Base-by-base conservation (phyloP, 1,140 invertebrate genomes). In the Bombyx mandarina region DNA sequence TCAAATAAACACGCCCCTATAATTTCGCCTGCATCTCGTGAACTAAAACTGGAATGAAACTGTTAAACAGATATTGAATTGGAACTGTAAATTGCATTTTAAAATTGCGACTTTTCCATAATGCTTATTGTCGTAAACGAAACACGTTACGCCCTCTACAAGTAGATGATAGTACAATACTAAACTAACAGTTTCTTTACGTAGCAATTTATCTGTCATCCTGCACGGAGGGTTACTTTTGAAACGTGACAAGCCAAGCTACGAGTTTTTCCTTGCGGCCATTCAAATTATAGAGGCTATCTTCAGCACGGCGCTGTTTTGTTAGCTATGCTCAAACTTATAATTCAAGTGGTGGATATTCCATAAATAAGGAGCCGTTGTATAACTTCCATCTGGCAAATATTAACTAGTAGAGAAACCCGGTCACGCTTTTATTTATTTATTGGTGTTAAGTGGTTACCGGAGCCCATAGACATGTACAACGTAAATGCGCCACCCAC, bases 31-130 rank as follows among this genome's bases (percentile, higher is more conserved):
- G 56, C 71, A 68, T 71, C 68, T 66, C 22, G 26, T 51, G 22
- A 10, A 54, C 50, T 57, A 49, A 57, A 81, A 79, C 69, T 83
- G 59, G 75, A 71, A 66, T 77, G 67, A 65, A 73, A 62, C 67
- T 69, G 75, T 79, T 79, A 79, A 77, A 75, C 73, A 79, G 73
- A 77, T 77, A 81, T 83, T 79, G 74, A 81, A 83, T 80, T 77
- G 71, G 77, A 71, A 62, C 58, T 61, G 62, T 69, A 69, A 67
- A 66, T 71, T 62, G 71, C 65, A 70, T 58, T 66, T 65, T 63
- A 60, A 64, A 73, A 63, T 1, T 35, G 67, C 60, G 65, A 68
- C 65, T 45, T 43, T 58, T 56, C 58, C 61, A 61, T 59, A 43
- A 60, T 65, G 58, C 57, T 62, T 54, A 58, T 46, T 9, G 53